Conservation (phyloP, 2,113 vertebrate genomes). For the Melanocharis versteri region DNA sequence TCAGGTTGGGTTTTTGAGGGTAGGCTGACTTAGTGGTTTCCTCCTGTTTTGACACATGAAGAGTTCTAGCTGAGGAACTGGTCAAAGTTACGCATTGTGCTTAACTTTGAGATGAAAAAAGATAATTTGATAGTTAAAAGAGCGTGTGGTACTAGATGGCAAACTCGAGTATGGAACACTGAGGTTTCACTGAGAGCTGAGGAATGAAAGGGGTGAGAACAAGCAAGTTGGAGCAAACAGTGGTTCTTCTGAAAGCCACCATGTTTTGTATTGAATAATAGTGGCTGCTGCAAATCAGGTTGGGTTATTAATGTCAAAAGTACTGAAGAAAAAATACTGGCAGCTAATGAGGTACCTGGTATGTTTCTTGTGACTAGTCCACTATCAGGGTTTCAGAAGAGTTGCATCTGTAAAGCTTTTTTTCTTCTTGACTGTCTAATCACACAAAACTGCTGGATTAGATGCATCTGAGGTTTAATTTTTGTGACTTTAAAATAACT, state of each 20-base stretch:
- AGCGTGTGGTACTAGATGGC: neutral
- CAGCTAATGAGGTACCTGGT: neutral
- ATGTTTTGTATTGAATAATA: neutral
- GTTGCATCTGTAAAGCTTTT: neutral
- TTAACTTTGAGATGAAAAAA: neutral
- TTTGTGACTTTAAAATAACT: neutral
- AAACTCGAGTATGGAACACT: neutral
- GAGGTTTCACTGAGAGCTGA: neutral
- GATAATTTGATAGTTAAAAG: neutral
- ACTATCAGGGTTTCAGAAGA: neutral
- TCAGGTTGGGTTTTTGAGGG: neutral
- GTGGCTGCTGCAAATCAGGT: neutral
- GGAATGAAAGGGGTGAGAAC: neutral
- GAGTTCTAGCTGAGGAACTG: conserved; percentile 6
- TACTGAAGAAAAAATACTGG: neutral
- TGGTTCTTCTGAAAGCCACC: neutral
- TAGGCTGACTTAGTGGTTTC: neutral
- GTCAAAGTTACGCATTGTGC: neutral
- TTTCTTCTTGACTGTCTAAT: neutral
- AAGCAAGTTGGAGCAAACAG: neutral
- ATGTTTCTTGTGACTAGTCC: neutral
- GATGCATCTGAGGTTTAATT: neutral
- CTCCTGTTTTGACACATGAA: neutral
- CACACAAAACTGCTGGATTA: neutral
- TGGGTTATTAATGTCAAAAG: neutral